Evolutionary conservation across 2,113 vertebrate genomes (phyloP).

Genomic region (Pteropus alecto): DNA sequence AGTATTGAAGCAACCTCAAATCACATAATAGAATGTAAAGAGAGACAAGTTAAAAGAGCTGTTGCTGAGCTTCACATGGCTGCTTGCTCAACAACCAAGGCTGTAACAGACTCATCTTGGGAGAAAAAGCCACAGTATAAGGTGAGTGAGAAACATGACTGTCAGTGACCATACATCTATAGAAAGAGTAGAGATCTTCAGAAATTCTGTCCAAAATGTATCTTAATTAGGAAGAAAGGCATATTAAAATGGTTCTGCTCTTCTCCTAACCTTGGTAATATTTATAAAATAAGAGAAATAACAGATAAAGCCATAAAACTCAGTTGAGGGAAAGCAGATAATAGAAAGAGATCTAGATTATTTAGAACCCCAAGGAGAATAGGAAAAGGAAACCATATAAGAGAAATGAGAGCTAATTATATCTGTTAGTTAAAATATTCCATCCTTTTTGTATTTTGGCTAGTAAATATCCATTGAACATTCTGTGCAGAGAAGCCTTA

Average conservation of each 20-base stretch:
- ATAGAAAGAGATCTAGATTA: neutral
- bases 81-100: neutral
- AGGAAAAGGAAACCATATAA: neutral
- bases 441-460: neutral
- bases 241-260: neutral
- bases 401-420: neutral
- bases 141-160: slow-evolving; percentile 41
- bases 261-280: neutral
- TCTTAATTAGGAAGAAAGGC: neutral
- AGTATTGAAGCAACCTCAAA: neutral
- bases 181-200: neutral
- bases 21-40: neutral
- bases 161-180: neutral
- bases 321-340: neutral
- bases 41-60: neutral
- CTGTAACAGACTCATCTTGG: neutral
- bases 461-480: neutral
- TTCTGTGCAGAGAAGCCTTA: neutral
- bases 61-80: neutral
- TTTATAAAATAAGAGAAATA: neutral
- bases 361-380: neutral
- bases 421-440: neutral
- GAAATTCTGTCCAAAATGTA: neutral
- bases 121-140: neutral
- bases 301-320: neutral